A percentile compares a stretch with the other conserved stretches of the same genome.
Evolutionary conservation across 2,797 vertebrate species (phyloP).

Genomic region (Crocodylus rhombifer): DNA sequence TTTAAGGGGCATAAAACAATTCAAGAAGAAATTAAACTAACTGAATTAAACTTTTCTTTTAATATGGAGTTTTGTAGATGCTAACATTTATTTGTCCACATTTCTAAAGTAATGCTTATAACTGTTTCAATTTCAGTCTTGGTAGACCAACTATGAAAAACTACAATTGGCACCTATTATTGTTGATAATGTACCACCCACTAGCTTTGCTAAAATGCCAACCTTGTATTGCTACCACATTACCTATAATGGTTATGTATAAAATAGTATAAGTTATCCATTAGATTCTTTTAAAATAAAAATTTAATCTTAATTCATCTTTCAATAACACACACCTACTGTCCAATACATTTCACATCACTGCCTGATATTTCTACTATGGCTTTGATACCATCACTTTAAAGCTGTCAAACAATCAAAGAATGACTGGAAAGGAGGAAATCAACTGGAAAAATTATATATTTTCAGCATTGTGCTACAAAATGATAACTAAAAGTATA

Average conservation of each 20-base stretch:
- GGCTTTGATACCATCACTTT: constrained; percentile 51
- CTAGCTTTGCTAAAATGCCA: constrained; percentile 27
- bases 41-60: background rate
- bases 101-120: background rate
- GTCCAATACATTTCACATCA: constrained; percentile 63
- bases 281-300: constrained; percentile 59
- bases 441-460: constrained; percentile 57
- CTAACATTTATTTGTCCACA: background rate
- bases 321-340: constrained; percentile 49
- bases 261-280: constrained; percentile 41
- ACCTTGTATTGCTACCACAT: constrained; percentile 49
- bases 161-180: constrained; percentile 61
- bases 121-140: constrained; percentile 42
- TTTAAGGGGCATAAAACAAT: background rate
- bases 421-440: constrained; percentile 61
- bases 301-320: constrained; percentile 44
- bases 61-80: background rate
- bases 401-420: constrained; percentile 71
- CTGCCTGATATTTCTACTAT: constrained; percentile 62
- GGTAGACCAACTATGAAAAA: constrained; percentile 72
- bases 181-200: constrained; percentile 59
- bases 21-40: background rate
- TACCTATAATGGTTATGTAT: constrained; percentile 2
- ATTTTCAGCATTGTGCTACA: constrained; percentile 49
- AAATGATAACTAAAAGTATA: constrained; percentile 34